Percentiles rank a stretch among this genome's conserved stretches.
These are phyloP conservation scores for Chromobotia macracanthus DNA, from an alignment of 2,797 vertebrate genomes.

Conservation along the genomic window DNA sequence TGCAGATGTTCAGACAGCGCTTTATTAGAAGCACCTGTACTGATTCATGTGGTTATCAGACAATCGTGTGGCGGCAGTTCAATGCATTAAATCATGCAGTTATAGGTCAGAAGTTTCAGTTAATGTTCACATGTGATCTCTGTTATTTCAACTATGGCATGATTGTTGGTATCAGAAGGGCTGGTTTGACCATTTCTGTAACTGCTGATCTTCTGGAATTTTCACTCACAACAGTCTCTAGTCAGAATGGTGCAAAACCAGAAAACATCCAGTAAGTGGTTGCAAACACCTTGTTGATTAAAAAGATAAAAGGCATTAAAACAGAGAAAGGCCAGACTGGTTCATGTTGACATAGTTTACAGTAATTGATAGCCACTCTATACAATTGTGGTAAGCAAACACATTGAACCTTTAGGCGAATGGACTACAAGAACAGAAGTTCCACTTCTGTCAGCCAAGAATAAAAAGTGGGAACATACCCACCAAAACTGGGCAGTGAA, in stretches of 20 bases:
- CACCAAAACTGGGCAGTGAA: not conserved
- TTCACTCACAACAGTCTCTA: too few species aligned
- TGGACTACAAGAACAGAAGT: not conserved
- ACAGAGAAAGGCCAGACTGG: too few species aligned
- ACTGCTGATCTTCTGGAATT: too few species aligned
- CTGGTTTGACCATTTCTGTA: too few species aligned
- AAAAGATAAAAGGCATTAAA: too few species aligned
- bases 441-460: not conserved
- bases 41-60: too few species aligned
- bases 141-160: not conserved
- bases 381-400: not conserved
- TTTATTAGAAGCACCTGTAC: not conserved
- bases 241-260: too few species aligned
- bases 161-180: not conserved
- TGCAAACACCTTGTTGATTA: too few species aligned
- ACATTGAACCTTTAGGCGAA: not conserved
- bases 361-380: not conserved
- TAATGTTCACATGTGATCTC: not conserved
- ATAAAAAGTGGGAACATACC: not conserved
- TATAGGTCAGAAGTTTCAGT: too few species aligned
- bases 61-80: too few species aligned
- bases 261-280: too few species aligned
- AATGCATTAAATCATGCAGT: too few species aligned
- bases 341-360: not conserved
- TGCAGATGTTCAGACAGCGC: slow-evolving; percentile 4